Evolutionary conservation across 1,140 invertebrate genomes (phyloP).

Genomic region (Onthophagus taurus): DNA sequence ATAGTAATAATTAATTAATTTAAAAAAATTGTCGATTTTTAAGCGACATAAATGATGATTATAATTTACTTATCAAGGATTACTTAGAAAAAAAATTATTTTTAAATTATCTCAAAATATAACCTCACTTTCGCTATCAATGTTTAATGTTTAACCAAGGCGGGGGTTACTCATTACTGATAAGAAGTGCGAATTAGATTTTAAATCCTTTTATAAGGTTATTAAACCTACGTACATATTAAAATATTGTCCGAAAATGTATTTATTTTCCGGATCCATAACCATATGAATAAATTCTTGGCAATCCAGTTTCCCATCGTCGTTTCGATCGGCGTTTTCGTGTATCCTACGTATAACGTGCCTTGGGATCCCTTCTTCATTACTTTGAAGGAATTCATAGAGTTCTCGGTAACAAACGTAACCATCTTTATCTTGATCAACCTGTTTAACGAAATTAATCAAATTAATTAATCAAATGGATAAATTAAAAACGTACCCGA

Average conservation of each 20-base stretch:
- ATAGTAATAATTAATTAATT: too few species aligned
- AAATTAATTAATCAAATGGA: background rate
- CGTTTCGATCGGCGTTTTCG: slow-evolving; percentile 57
- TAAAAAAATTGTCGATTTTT: too few species aligned
- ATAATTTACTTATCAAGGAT: too few species aligned
- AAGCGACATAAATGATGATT: too few species aligned
- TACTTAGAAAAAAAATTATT: too few species aligned
- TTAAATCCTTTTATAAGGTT: too few species aligned
- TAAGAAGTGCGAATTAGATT: too few species aligned
- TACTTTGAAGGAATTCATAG: slow-evolving; percentile 1
- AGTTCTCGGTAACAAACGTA: slow-evolving; percentile 4
- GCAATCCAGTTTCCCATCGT: slow-evolving; percentile 63
- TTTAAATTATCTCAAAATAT: too few species aligned
- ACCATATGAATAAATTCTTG: slow-evolving; percentile 75
- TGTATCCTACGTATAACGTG: slow-evolving; percentile 63
- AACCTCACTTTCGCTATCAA: too few species aligned
- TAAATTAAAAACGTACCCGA: background rate
- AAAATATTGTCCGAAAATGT: background rate
- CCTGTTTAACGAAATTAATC: background rate
- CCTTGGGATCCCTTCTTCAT: slow-evolving; percentile 60
- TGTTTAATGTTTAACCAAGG: too few species aligned
- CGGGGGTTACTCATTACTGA: too few species aligned
- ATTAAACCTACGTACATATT: slow-evolving; percentile 3
- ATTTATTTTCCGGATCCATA: slow-evolving; percentile 42
- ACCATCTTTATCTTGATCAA: slow-evolving; percentile 1